These are phyloP conservation scores for Heteractis magnifica DNA, from an alignment of 92 coral and sea anemone species.

Conservation along the genomic window DNA sequence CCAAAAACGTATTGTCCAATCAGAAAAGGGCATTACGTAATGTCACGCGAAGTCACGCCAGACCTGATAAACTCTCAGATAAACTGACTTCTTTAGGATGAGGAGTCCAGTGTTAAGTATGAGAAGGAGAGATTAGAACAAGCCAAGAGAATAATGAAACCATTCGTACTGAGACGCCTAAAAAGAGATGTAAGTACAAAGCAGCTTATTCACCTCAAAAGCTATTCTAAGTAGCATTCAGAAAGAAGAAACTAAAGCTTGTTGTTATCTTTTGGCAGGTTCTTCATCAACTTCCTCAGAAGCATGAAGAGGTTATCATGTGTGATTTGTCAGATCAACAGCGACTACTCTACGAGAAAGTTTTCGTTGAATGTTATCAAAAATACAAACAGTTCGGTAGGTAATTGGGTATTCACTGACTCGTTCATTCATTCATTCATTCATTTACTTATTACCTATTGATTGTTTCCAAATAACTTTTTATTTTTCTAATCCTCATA, in stretches of 20 bases:
- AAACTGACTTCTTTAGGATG: slow-evolving; percentile 41
- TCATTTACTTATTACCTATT: not conserved
- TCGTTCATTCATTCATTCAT: not conserved
- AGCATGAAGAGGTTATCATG: slow-evolving; percentile 66
- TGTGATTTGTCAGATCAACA: slow-evolving; percentile 69
- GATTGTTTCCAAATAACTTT: no score
- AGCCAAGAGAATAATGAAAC: slow-evolving; percentile 92
- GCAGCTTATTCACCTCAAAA: not conserved
- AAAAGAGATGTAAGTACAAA: slow-evolving; percentile 85
- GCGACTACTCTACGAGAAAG: slow-evolving; percentile 65
- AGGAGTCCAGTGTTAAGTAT: slow-evolving; percentile 58
- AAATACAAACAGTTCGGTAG: slow-evolving; percentile 43
- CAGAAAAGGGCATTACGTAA: no score
- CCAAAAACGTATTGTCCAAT: no score
- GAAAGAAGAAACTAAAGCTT: no score
- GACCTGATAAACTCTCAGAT: no score
- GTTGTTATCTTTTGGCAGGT: slow-evolving; percentile 47
- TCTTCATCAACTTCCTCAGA: slow-evolving; percentile 79
- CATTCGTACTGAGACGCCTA: slow-evolving; percentile 88
- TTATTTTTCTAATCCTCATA: no score
- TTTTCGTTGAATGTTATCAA: slow-evolving; percentile 65
- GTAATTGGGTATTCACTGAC: not conserved
- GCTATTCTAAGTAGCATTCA: not conserved
- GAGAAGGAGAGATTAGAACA: slow-evolving; percentile 75
- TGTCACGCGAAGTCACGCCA: no score